Base-by-base conservation (phyloP, 1,140 invertebrate species). In the Stenopsyche tienmushanensis region DNA sequence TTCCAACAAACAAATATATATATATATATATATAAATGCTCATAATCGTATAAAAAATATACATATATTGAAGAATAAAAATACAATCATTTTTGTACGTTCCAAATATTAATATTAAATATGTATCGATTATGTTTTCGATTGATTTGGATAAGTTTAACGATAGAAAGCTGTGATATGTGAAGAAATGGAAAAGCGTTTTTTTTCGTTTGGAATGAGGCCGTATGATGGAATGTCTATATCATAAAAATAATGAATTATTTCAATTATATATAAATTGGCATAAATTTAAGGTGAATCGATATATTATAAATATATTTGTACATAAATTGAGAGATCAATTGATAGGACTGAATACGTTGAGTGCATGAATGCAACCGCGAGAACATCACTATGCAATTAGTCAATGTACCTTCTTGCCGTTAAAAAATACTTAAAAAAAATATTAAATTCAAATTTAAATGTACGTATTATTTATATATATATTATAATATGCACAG, bases 401-500 rank as follows among this genome's bases (percentile, higher is more conserved):
- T 64, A 53, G 50, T 53, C 34, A 64, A 55, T 53, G 47, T 53
- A 54, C 34, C 39, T 64, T 42, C 20, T 57, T 34, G 29, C 15
- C 20, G 34, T 57, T 57, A 3, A 53, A 20, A 49, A 26, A 34
- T 55, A 55, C 29, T 25, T 26, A 3, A 55, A 55, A 55, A 34
- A 55, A 2, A 20, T n/a, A 55, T 55, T 39, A 55, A 55, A 34
- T 34, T 55, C 29, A 55, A 55, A 55, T 55, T 15, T 55, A 52
- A 52, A 55, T 55, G 17, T 34, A 57, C 34, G 18, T 42, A 57
- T 42, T 42, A 21, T 34, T 1, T 42, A 41, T 57, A 57, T 39
- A 39, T 57, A 55, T 39, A 63, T 50, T 52, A 53, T 53, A 64
- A 3, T 24, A 64, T 64, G 63, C 63, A 65, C 63, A 65, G 63